Conservation (phyloP, 2,797 vertebrate genomes). For the Spheniscus humboldti region DNA sequence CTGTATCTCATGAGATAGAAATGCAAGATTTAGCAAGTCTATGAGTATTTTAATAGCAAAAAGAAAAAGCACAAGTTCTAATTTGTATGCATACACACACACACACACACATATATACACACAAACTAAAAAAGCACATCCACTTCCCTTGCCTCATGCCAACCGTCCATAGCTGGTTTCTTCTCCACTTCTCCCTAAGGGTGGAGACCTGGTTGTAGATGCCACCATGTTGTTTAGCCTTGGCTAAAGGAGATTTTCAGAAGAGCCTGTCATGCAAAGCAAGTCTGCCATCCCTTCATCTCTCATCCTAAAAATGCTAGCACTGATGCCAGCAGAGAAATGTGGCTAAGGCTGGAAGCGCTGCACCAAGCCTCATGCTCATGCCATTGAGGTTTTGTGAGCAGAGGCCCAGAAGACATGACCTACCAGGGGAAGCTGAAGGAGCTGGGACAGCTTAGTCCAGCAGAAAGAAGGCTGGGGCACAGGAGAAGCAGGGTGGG, state of each 20-base stretch:
- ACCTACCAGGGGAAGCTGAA: background rate
- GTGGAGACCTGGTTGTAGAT: background rate
- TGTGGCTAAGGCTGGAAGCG: background rate
- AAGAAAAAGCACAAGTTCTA: background rate
- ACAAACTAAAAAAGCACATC: background rate
- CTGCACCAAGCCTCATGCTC: background rate
- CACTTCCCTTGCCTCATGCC: background rate
- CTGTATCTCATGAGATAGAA: background rate
- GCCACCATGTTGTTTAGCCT: background rate
- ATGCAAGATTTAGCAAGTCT: background rate
- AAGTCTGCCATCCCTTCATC: background rate
- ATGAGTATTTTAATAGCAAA: background rate
- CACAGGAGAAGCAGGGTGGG: background rate
- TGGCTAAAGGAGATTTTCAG: background rate
- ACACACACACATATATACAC: rapidly evolving
- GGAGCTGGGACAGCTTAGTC: background rate
- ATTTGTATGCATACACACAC: background rate
- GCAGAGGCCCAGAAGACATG: background rate
- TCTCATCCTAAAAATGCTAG: background rate
- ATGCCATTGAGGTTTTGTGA: rapidly evolving
- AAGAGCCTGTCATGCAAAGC: background rate
- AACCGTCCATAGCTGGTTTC: background rate
- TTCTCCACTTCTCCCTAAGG: background rate
- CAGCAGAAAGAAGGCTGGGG: background rate
- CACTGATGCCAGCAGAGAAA: background rate